Evolutionary conservation across 2,797 vertebrate species (phyloP), one percentile per base, ranked within the genome.

Genomic region (Alosa sapidissima): DNA sequence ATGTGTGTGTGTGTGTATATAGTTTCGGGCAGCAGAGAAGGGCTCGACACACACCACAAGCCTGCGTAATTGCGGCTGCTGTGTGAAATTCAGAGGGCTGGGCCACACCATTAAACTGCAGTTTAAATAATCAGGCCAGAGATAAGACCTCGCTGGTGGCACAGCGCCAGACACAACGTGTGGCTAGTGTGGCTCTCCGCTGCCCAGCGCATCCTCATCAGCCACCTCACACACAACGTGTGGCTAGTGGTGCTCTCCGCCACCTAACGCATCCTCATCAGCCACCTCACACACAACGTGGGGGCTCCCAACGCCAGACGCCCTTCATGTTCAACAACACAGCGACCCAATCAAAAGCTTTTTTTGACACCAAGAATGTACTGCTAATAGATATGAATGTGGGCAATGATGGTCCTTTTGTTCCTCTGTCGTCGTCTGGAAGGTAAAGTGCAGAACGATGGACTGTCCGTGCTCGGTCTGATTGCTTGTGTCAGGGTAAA

Each of bases 71-170:
- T 75, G 68, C 36, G 36, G 36, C 36, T 14, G 41, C 36, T 72
- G 68, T 75, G 68, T 21, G 68, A 13, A 10, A 75, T 75, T 68
- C 68, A 75, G 68, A 75, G 68, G 36, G 36, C 36, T 45, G 68
- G 68, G 68, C 68, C 3, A 14, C 33, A 33, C 68, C 36, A 75
- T 75, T 75, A 75, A 75, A 75, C 68, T 75, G 68, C 68, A 45
- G 36, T 75, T 45, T 75, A 75, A 75, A 33, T 75, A 75, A 75
- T 75, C 14, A 75, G 24, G 68, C 68, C 36, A 16, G 33, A 41
- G 68, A 75, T 75, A 36, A 75, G 6, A 75, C 5, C 7, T 14
- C 36, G 21, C 45, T 75, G 19, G 13, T 75, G 68, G 36, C 65
- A 5, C 65, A 72, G 36, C 5, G 36, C 36, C 68, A 45, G 68